Conservation (phyloP, 2,113 vertebrate genomes). For the Stomatorhinus ivindoensis region DNA sequence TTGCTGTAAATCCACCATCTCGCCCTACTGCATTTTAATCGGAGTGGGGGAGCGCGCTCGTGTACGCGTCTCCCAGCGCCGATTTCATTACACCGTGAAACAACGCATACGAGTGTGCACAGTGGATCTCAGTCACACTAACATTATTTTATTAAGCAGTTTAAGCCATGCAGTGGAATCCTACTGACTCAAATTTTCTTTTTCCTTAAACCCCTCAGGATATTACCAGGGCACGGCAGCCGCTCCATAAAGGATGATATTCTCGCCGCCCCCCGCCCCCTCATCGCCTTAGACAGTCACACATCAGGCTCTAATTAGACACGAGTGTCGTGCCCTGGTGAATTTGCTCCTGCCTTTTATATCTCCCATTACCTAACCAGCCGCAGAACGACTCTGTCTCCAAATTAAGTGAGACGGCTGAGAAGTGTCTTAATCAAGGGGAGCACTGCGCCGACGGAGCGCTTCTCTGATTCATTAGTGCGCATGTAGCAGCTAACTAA, state of each 20-base stretch:
- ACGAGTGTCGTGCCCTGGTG: conserved; percentile 73
- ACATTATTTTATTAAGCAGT: background rate
- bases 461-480: background rate
- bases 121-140: background rate
- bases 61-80: background rate
- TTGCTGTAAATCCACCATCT: conserved; percentile 55
- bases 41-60: conserved; percentile 25
- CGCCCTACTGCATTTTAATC: conserved; percentile 58
- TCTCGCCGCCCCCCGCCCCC: conserved; percentile 18
- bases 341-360: conserved; percentile 72
- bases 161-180: background rate
- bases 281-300: conserved; percentile 58
- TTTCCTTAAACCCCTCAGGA: background rate
- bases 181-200: background rate
- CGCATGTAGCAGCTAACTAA: background rate
- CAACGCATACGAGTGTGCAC: background rate
- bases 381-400: conserved; percentile 64
- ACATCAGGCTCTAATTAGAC: conserved; percentile 70
- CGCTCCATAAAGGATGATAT: conserved; percentile 9
- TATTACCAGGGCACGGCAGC: background rate
- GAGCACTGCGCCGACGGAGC: background rate
- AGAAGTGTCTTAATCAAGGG: conserved; percentile 8
- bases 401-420: conserved; percentile 57
- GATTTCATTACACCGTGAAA: background rate
- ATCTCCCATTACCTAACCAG: conserved; percentile 71